Evolutionary conservation across 1,140 invertebrate genomes (phyloP), one percentile per base, ranked within the genome.

Genomic region (Drosophila parabipectinata): DNA sequence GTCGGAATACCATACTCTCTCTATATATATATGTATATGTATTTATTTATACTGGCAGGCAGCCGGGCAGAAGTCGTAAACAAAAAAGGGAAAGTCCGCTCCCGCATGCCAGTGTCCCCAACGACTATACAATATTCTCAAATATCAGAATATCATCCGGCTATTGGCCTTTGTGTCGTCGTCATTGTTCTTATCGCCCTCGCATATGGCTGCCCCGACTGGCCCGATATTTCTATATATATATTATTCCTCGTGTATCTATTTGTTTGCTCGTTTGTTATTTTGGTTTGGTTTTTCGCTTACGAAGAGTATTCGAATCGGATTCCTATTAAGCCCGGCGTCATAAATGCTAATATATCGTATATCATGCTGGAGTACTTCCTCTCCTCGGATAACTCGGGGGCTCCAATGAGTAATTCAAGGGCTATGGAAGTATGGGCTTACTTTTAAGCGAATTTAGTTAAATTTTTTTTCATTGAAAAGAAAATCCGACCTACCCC

Each of bases 161-260:
- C 82, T 87, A 85, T 87, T 87, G 81, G 81, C 81, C 81, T 82
- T 61, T 85, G 61, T 67, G 57, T 81, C 72, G 82, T 73, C 82
- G 74, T 73, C 75, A 85, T 54, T 56, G 68, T 75, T 75, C 79
- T 85, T 85, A 85, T 85, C 81, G 77, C 72, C 21, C 63, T 58
- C 69, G 68, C 58, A 69, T 61, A 72, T 74, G 21, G 21, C 2
- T 21, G 21, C 1, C 21, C 21, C 21, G 21, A 21, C 21, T 21
- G 53, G 69, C 15, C 34, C 58, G 66, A 77, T 52, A 15, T 44
- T 50, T 56, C 72, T 45, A 77, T 24, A 73, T 26, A 52, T 47
- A 50, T 12, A 21, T 12, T 21, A 14, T 24, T 44, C 26, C 4
- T 37, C 54, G 39, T 15, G 30, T 55, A n/a, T 44, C 28, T 56